Percentiles rank a stretch among this genome's conserved stretches.
These are phyloP conservation scores for Zaprionus lineosus DNA, from an alignment of 2,888 invertebrate species.

Conservation along the genomic window DNA sequence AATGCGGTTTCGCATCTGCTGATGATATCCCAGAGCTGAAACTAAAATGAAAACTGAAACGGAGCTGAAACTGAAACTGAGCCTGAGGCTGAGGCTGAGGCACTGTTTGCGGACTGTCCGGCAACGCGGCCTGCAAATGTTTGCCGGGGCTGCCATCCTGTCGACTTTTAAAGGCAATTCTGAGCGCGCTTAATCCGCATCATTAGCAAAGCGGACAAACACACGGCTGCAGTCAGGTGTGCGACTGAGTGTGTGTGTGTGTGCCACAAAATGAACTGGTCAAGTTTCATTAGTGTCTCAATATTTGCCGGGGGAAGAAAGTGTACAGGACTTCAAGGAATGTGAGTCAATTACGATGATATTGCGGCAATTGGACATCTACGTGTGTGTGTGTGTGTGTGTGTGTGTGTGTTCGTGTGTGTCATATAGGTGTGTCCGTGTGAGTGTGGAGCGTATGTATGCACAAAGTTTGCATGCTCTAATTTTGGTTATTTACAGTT, in stretches of 20 bases:
- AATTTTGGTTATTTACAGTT: constrained; percentile 64
- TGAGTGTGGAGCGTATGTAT: constrained; percentile 2
- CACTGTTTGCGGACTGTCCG: no score
- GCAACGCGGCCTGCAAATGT: constrained; percentile 14
- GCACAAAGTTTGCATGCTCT: constrained; percentile 36
- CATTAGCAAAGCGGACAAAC: constrained; percentile 48
- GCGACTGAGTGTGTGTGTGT: not conserved
- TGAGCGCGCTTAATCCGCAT: constrained; percentile 60
- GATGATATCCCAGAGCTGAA: no score
- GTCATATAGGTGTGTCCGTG: not conserved
- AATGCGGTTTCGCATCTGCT: constrained; percentile 28
- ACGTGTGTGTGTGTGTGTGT: not conserved
- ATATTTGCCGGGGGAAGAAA: not conserved
- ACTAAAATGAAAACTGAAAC: no score
- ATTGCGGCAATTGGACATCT: constrained; percentile 28
- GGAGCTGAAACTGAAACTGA: no score
- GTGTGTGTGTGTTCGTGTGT: not conserved
- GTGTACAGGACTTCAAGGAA: not conserved
- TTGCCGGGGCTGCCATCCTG: not conserved
- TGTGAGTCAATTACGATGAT: constrained; percentile 44
- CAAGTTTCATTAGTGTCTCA: constrained; percentile 28
- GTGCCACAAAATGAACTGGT: not conserved
- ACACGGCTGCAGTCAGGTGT: constrained; percentile 13
- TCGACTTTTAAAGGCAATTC: constrained; percentile 35
- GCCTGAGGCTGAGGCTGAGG: no score